Conservation (phyloP, 2,797 vertebrate genomes). For the Microhierax caerulescens region DNA sequence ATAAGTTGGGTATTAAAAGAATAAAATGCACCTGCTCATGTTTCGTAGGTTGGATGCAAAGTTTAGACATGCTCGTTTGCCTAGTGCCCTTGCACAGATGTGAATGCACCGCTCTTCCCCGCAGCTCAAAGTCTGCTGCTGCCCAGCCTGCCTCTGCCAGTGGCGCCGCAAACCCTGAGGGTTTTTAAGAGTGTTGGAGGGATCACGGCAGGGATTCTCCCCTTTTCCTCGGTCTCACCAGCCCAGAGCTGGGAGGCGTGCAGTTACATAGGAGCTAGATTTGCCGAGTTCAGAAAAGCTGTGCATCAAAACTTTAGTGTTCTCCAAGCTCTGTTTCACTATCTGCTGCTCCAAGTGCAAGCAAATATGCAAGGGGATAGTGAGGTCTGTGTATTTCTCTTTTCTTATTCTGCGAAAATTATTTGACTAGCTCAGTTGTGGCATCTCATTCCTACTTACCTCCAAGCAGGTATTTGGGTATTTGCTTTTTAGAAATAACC, state of each 20-base stretch:
- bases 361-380: not conserved
- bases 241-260: not conserved
- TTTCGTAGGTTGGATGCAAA: not conserved
- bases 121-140: not conserved
- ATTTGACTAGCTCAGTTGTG: not conserved
- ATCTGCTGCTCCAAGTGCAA: not conserved
- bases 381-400: not conserved
- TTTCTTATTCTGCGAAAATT: not conserved
- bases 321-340: not conserved
- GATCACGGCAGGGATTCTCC: not conserved
- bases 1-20: not conserved
- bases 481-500: not conserved
- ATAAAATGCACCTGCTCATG: not conserved
- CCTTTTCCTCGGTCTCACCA: not conserved
- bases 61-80: not conserved
- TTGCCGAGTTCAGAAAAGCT: not conserved
- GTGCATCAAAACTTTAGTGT: not conserved
- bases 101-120: not conserved
- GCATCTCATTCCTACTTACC: not conserved
- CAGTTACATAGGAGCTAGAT: not conserved
- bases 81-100: rapidly evolving
- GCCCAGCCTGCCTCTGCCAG: not conserved
- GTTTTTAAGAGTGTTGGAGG: not conserved
- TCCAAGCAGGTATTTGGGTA: rapidly evolving
- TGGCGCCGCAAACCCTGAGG: not conserved